Conservation (phyloP, 2,797 vertebrate genomes). For the Sciurus carolinensis region DNA sequence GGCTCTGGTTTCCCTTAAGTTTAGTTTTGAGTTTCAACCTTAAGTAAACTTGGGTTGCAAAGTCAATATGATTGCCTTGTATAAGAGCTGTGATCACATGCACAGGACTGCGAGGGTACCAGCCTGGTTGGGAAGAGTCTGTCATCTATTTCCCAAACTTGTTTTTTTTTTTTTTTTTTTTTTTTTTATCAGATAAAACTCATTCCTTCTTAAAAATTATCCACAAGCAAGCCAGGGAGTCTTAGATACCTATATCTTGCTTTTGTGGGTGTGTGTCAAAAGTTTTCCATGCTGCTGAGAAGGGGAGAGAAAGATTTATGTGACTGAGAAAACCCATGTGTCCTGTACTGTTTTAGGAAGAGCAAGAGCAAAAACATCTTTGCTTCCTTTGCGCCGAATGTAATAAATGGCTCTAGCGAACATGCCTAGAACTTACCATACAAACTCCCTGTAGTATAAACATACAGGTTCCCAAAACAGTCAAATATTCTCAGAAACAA, state of each 20-base stretch:
- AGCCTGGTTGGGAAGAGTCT: not conserved
- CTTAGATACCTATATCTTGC: not conserved
- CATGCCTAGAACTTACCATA: not conserved
- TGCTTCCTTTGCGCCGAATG: not conserved
- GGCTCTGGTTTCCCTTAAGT: constrained; percentile 16
- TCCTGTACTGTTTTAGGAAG: not conserved
- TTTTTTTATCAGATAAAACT: not conserved
- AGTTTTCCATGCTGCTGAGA: not conserved
- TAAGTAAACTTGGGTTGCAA: constrained; percentile 40
- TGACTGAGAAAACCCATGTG: not conserved
- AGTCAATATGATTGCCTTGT: not conserved
- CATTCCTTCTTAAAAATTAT: not conserved
- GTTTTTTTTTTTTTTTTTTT: not conserved
- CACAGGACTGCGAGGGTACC: fast-evolving
- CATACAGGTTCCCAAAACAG: not conserved
- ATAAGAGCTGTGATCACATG: not conserved
- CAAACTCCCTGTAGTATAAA: not conserved
- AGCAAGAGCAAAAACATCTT: constrained; percentile 13
- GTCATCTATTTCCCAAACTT: not conserved
- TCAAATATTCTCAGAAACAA: constrained; percentile 15
- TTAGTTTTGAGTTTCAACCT: constrained; percentile 62
- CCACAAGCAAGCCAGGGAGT: not conserved
- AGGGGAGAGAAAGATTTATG: not conserved
- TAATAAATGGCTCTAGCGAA: not conserved
- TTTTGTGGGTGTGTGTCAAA: not conserved